A percentile compares a stretch with the other conserved stretches of the same genome.
phyloP scores from a whole-genome alignment of 2,797 vertebrate species.

The Ctenochaetus hawaiiensis region DNA sequence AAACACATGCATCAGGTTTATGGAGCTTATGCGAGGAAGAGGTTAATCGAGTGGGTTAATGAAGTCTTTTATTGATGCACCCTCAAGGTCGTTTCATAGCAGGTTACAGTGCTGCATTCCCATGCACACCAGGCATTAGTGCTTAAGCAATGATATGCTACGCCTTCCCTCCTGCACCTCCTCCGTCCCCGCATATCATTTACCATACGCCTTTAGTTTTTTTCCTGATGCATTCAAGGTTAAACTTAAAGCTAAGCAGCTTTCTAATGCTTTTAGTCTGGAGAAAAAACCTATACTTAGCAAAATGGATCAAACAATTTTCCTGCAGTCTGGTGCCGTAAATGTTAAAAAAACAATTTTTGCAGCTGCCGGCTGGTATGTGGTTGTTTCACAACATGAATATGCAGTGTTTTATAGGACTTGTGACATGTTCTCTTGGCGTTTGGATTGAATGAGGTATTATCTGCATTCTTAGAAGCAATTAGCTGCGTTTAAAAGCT shows the following conservation, averaged over 20 bases:
- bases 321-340: conserved; percentile 14
- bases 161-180: not conserved
- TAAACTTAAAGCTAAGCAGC: conserved; percentile 39
- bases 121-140: conserved; percentile 16
- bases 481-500: conserved; percentile 66
- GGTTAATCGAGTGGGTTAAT: conserved; percentile 82
- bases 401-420: conserved; percentile 43
- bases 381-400: conserved; percentile 58
- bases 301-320: conserved; percentile 8
- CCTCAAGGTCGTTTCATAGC: conserved; percentile 72
- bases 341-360: conserved; percentile 19
- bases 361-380: conserved; percentile 14
- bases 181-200: conserved; percentile 26
- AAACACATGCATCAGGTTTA: conserved; percentile 67
- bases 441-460: conserved; percentile 52
- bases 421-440: conserved; percentile 55
- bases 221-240: conserved; percentile 62
- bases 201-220: conserved; percentile 23
- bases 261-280: conserved; percentile 25
- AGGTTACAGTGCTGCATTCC: conserved; percentile 35
- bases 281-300: conserved; percentile 1
- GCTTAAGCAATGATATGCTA: conserved; percentile 24
- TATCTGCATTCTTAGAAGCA: conserved; percentile 70
- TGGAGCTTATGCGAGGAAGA: conserved; percentile 69
- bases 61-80: conserved; percentile 78